Conservation (phyloP, 2,797 vertebrate species). For the Schizopygopsis pylzovi region DNA sequence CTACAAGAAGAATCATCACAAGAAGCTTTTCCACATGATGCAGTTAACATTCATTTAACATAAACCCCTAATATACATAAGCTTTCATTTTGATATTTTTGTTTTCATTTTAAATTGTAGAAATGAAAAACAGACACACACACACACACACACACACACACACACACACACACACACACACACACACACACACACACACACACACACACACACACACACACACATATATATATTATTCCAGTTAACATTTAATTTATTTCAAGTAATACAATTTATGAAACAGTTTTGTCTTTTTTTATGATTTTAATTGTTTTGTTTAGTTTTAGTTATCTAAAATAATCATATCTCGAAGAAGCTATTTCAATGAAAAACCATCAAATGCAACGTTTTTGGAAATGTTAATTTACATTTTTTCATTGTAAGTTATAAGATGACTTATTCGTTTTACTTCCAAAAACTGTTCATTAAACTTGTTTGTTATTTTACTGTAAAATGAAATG, state of each 20-base stretch:
- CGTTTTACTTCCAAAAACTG: neutral
- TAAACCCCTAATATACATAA: neutral
- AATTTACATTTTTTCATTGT: neutral
- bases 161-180: too few relatives aligned
- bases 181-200: too few relatives aligned
- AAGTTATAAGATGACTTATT: neutral
- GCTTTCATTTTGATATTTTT: neutral
- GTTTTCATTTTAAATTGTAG: neutral
- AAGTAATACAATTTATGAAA: neutral
- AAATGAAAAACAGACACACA: too few relatives aligned
- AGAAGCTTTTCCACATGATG: too few relatives aligned
- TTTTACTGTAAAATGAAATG: too few relatives aligned
- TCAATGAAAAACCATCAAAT: neutral
- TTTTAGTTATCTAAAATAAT: too few relatives aligned
- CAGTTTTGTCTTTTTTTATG: neutral
- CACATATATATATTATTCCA: neutral
- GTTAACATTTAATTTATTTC: neutral
- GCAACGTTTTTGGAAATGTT: neutral
- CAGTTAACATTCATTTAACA: neutral
- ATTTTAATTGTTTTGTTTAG: neutral
- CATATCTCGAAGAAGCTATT: neutral
- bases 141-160: too few relatives aligned
- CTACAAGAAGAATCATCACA: neutral
- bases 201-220: too few relatives aligned
- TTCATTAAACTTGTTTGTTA: accelerated